phyloP scores from a whole-genome alignment of 2,797 vertebrate genomes.

The Microhierax caerulescens region DNA sequence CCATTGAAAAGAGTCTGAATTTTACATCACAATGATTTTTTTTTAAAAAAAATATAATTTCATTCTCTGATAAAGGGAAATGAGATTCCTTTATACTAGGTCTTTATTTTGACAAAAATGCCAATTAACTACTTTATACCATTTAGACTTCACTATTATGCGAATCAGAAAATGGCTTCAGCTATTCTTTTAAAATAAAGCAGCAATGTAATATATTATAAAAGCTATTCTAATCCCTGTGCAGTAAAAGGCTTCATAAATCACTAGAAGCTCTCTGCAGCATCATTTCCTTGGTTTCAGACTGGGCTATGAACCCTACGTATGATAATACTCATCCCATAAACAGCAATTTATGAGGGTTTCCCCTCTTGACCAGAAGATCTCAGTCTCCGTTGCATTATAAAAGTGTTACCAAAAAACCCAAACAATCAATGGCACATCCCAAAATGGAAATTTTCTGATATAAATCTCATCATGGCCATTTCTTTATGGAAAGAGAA shows the following conservation, averaged over 20 bases:
- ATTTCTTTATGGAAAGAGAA: not conserved
- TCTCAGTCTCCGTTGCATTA: not conserved
- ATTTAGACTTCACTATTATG: slow-evolving; percentile 61
- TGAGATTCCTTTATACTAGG: slow-evolving; percentile 49
- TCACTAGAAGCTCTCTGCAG: not conserved
- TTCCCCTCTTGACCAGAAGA: not conserved
- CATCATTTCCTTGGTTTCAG: not conserved
- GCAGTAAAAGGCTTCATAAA: slow-evolving; percentile 4
- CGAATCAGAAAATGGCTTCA: slow-evolving; percentile 23
- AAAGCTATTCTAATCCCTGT: slow-evolving; percentile 12
- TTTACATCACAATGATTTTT: slow-evolving; percentile 17
- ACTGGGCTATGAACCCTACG: not conserved
- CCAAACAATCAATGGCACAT: not conserved
- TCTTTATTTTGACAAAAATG: slow-evolving; percentile 74
- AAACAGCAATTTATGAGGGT: not conserved
- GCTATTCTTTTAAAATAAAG: slow-evolving; percentile 41
- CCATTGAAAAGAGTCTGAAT: slow-evolving; percentile 30
- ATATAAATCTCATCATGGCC: not conserved
- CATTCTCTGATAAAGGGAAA: slow-evolving; percentile 35
- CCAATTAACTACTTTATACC: slow-evolving; percentile 72
- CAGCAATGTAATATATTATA: not conserved
- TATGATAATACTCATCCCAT: not conserved
- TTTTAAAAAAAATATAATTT: not conserved
- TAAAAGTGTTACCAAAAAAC: not conserved
- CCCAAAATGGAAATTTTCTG: not conserved